Percentiles rank a stretch among this genome's conserved stretches.
phyloP scores from a whole-genome alignment of 2,888 invertebrate species.

The Hirtodrosophila alboralis region DNA sequence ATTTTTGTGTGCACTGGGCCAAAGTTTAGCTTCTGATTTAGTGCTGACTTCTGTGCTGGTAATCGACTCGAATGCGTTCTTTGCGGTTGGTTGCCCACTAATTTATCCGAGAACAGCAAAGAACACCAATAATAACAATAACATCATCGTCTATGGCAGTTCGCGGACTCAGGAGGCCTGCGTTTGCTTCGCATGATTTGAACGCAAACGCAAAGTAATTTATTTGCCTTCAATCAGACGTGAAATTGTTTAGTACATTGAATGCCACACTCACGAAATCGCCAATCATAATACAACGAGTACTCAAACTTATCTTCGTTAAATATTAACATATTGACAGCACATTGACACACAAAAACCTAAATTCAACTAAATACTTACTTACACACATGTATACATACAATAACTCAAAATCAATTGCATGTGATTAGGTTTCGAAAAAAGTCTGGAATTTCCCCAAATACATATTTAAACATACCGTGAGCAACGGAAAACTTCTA shows the following conservation, averaged over 20 bases:
- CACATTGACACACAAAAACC: conserved; percentile 1
- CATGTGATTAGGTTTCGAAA: conserved; percentile 26
- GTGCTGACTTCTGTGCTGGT: conserved; percentile 10
- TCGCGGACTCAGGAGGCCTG: conserved; percentile 26
- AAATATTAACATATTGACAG: conserved; percentile 39
- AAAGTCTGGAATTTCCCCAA: not conserved
- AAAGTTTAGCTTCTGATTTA: conserved; percentile 21
- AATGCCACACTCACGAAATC: conserved; percentile 32
- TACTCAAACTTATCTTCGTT: conserved; percentile 22
- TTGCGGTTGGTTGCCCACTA: conserved; percentile 43
- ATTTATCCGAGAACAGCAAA: conserved; percentile 23
- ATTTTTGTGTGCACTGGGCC: conserved; percentile 27
- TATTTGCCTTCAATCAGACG: conserved; percentile 65
- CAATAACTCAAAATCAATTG: conserved; percentile 56
- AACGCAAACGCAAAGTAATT: conserved; percentile 56
- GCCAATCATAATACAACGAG: conserved; percentile 24
- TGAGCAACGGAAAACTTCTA: not conserved
- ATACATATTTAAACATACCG: not conserved
- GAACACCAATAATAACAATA: conserved; percentile 2
- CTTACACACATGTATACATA: no score
- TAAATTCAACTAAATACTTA: conserved; percentile 10
- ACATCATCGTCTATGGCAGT: not conserved
- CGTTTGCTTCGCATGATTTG: conserved; percentile 49
- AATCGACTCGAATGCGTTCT: conserved; percentile 35
- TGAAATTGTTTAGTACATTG: conserved; percentile 69